Percentiles rank a stretch among this genome's conserved stretches.
Conservation (phyloP, 92 coral and sea anemone genomes). For the Epizoanthus rinbou region DNA sequence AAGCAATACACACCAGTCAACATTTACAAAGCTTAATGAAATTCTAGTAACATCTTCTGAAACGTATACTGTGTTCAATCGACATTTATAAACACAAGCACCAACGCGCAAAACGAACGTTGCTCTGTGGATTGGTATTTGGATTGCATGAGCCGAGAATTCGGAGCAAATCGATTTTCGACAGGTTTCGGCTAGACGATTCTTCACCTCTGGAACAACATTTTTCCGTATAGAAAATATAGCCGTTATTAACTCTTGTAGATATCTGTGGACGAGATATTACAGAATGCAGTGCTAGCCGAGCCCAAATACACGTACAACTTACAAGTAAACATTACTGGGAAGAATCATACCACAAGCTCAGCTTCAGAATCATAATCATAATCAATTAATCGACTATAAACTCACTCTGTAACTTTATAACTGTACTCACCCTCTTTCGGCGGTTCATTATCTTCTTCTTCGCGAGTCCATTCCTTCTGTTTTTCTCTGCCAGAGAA, state of each 20-base stretch:
- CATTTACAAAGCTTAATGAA: too few species aligned
- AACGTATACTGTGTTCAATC: too few species aligned
- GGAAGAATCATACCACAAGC: not conserved
- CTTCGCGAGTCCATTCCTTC: conserved; percentile 50
- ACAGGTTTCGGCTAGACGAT: not conserved
- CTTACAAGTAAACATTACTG: not conserved
- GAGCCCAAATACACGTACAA: not conserved
- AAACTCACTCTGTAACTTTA: too few species aligned
- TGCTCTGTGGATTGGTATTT: too few species aligned
- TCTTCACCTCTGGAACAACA: not conserved
- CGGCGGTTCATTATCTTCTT: conserved; percentile 33
- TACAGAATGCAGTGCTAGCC: not conserved
- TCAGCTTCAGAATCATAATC: not conserved
- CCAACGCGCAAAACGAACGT: too few species aligned
- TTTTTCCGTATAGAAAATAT: conserved; percentile 3
- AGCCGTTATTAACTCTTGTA: not conserved
- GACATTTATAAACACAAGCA: too few species aligned
- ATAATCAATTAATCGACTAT: not conserved
- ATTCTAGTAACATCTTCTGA: too few species aligned
- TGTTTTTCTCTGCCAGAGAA: conserved; percentile 92
- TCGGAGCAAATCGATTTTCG: too few species aligned
- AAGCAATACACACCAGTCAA: too few species aligned
- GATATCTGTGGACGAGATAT: conserved; percentile 12
- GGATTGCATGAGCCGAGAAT: too few species aligned
- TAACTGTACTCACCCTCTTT: conserved; percentile 71